Evolutionary conservation across 1,140 invertebrate genomes (phyloP), one percentile per base, ranked within the genome.

Genomic region (Hyles euphorbiae): DNA sequence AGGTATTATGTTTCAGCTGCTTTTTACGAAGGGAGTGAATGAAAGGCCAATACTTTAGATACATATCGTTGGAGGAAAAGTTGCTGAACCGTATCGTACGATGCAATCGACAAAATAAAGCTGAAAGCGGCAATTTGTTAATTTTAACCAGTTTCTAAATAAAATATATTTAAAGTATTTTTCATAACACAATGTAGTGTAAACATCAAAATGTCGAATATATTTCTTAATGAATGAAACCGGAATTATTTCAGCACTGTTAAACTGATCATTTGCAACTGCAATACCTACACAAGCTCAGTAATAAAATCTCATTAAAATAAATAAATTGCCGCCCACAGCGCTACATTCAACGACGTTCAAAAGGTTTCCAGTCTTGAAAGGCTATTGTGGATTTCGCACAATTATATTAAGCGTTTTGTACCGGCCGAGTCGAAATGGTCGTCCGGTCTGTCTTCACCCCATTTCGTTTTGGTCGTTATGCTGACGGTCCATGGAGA

Each of bases 401-500:
- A 84, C 81, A 84, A 84, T 61, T 74, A 73, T 56, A 43, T 66
- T 72, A 74, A 75, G 75, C 69, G 63, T 71, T 66, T 70, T 40
- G 36, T 40, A 40, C 67, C 68, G 69, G 65, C 67, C 70, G 68
- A 70, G 36, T 72, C 58, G 67, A 44, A 55, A 65, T 52, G 68
- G 65, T 53, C 66, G 49, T 34, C 10, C 33, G 45, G 44, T 45
- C 11, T 12, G 40, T 46, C 50, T 47, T 50, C 50, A 49, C 50
- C 53, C 58, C 63, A 56, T 70, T 68, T 64, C 46, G 53, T 66
- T 60, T 72, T 61, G 63, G 67, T 71, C 64, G 68, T 53, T 47
- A 53, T 59, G 62, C 70, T 54, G 47, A 65, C 36, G 36, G 36
- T 40, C 2, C 36, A 40, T 8, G 4, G 36, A 40, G 36, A 40